Evolutionary conservation across 2,888 invertebrate genomes (phyloP).

Genomic region (Pollenia angustigena): DNA sequence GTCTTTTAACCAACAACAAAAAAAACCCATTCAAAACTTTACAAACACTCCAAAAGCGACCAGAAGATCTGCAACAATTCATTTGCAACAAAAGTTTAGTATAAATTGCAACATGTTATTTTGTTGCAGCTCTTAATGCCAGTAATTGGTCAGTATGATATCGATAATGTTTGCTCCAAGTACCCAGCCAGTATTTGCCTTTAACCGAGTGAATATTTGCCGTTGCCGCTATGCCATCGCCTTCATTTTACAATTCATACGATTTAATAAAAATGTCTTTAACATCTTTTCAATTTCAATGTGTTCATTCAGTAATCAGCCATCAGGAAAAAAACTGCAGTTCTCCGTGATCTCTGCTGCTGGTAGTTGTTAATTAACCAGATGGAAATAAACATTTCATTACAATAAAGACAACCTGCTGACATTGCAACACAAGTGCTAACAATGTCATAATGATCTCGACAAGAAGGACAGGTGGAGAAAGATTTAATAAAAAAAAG

Average conservation of each 20-base stretch:
- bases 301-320: conserved; percentile 26
- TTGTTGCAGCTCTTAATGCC: conserved; percentile 19
- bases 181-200: conserved; percentile 37
- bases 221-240: neutral
- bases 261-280: conserved; percentile 59
- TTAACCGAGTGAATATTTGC: neutral
- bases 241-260: conserved; percentile 57
- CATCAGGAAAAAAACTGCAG: conserved; percentile 1
- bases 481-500: conserved; percentile 4
- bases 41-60: neutral
- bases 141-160: conserved; percentile 34
- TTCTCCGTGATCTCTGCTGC: conserved; percentile 53
- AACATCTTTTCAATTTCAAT: conserved; percentile 52
- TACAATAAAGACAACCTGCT: conserved; percentile 56
- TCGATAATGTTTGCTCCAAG: neutral
- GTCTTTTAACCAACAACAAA: conserved; percentile 28
- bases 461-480: conserved; percentile 46
- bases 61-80: conserved; percentile 20
- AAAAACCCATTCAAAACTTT: neutral
- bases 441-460: conserved; percentile 53
- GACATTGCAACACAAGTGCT: conserved; percentile 62
- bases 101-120: conserved; percentile 52
- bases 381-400: conserved; percentile 57
- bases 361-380: conserved; percentile 68
- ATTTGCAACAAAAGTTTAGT: conserved; percentile 9